Base-by-base conservation (phyloP, 2,113 vertebrate species). In the Plotosus lineatus region DNA sequence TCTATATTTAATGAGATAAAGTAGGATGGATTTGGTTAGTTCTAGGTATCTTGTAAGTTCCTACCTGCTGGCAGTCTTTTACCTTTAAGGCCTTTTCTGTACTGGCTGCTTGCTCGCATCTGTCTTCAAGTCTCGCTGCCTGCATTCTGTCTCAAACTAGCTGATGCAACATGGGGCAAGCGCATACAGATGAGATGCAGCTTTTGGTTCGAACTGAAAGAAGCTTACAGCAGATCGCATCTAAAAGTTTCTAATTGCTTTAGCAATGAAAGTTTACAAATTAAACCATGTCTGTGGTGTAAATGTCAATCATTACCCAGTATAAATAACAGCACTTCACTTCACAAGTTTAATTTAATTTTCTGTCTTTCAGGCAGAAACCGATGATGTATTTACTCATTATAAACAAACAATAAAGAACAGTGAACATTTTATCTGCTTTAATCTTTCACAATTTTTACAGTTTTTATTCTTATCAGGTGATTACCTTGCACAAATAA, bases 111-210 rank as follows among this genome's bases (percentile, higher is more conserved):
- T 77, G 40, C 38, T 26, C 60, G 55, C 83, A 79, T 81, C 85
- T 82, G 75, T 84, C 63, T 44, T 75, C 58, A 61, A 46, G 81
- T 86, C 79, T 82, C 46, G 21, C 50, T 77, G 65, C 53, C 83
- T 80, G 40, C 79, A 42, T 82, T 86, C 58, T 83, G 50, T 80
- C 82, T 82, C 75, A 78, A 66, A 48, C 48, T 76, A 71, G 87
- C 78, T 84, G 84, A 82, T 86, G 86, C 83, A 86, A 86, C 77
- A 17, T 74, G 21, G 74, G 78, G 85, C 83, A 86, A 85, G 75
- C 79, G 68, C 61, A 79, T 72, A 83, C 46, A 75, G 78, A 86
- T 85, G 53, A 86, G 77, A 84, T 53, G 40, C 66, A 80, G 83
- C 81, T 83, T 78, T 28, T 69, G 46, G 44, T 79, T 78, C 53